Evolutionary conservation across 23 tunicate genomes (phyloP), one percentile per base, ranked within the genome.

Genomic region (Halocynthia aurantium): DNA sequence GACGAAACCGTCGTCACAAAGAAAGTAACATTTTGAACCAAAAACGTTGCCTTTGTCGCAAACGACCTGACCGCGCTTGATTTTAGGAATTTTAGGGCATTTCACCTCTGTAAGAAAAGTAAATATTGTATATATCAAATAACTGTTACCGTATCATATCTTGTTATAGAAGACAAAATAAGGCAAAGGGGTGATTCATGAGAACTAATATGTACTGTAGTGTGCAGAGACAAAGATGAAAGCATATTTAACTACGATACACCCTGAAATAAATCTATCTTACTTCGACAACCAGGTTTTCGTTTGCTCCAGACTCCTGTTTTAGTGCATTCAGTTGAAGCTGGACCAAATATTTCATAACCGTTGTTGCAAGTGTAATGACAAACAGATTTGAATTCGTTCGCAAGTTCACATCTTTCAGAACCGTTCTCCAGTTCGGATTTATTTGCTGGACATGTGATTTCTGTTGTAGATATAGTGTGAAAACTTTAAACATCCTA

Each of bases 311-410:
- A 63, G 15, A 52, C 15, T 50, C 88, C 98, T 11, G 53, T 50
- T 8, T 55, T 73, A 7, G 53, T 56, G 65, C 91, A 86, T 18
- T 31, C 7, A 6, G 83, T 18, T 1, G 52, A 72, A 20, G 52
- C 15, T 11, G 75, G 8, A 9, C 93, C 98, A 6, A 58, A 15
- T 44, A 92, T 22, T 76, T 92, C 83, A 61, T 82, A 92, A 8
- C 92, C 91, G 8, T 75, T 64, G 49, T 74, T 86, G 76, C 98
- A 92, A 7, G 68, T 80, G 78, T 76, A 92, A 21, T 52, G 20
- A 57, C 98, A 92, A 19, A 61, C 61, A 6, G 98, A 86, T 18
- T 78, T 62, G 70, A 52, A 80, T 7, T 85, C 85, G 54, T 91
- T 81, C 10, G 90, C 75, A 5, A 76, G 77, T 31, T 77, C 84